Evolutionary conservation across 2,888 invertebrate genomes (phyloP), one percentile per base, ranked within the genome.

Genomic region (Nezara viridula): DNA sequence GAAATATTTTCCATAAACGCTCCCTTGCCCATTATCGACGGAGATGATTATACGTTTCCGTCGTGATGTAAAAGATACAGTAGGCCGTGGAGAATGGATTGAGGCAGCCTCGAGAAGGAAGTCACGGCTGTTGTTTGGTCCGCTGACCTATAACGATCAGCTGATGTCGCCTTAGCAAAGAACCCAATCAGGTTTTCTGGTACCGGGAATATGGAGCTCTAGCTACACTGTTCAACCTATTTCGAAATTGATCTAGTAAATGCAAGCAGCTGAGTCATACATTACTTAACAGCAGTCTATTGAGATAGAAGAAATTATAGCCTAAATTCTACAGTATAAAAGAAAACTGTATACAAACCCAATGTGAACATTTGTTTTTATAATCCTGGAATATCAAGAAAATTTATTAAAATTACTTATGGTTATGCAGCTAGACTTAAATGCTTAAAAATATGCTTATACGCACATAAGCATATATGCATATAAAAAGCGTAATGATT

Each of bases 61-160:
- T n/a, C n/a, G 44, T 81, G 81, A 81, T 81, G 81, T 16, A 81
- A 81, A 47, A 81, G 40, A 81, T 81, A 81, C 81, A 81, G 81
- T 81, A 81, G 81, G 81, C 44, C 81, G 81, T 40, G 44, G 44
- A 81, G 40, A 81, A 81, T n/a, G 81, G 47, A 81, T 81, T 81
- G 81, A 47, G n/a, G 40, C 14, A 47, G 81, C n/a, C 40, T 6
- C 40, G 81, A 47, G 81, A n/a, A 81, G 44, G 81, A 81, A 81
- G 81, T 40, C 40, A 81, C 40, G 40, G 81, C 44, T 47, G n/a
- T 44, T 24, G 44, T 81, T 81, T 81, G 81, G 81, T 44, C 81
- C 19, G 66, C 66, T 73, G 66, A 73, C 66, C 66, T 73, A 73
- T 73, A 73, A 73, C 66, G 66, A 73, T 73, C 66, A 73, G 32